Base-by-base conservation (phyloP, 2,797 vertebrate genomes). In the Alectoris magna region DNA sequence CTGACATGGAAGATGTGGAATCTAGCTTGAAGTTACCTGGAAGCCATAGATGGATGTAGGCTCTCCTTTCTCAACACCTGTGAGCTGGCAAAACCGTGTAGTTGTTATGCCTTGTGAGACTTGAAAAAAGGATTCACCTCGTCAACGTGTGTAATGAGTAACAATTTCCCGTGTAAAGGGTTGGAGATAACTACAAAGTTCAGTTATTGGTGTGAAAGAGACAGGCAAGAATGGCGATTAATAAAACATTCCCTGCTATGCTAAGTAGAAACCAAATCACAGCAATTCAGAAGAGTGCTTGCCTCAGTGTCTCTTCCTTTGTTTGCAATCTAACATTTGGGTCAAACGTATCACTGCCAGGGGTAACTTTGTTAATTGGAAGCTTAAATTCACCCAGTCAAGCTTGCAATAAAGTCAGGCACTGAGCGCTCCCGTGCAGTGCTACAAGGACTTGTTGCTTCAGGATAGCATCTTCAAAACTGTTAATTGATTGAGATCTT, bases 1-100 rank as follows among this genome's bases (percentile, higher is more conserved):
- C 44, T 80, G 59, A 66, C 63, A 29, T 0, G 1, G 34, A 73
- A 74, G 31, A 3, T 0, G 0, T 16, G 22, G 18, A 41, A 53
- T 16, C 27, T 26, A 41, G 43, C 27, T 82, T 41, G 56, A 53
- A 76, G 21, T 2, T 36, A 59, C 39, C n/a, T 66, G 43, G 83
- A 91, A 75, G 69, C 24, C 66, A 71, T 38, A 44, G 14, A 9
- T 14, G 36, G 46, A 27, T 55, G 9, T 1, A 0, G 46, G 14
- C 16, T 84, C 86, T 63, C n/a, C 34, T 49, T 46, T 53, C 67
- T 75, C 39, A 71, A 8, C 51, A 59, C 17, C 64, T 76, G 43
- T 39, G 56, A 91, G 48, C 18, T 46, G 60, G 13, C 13, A 79
- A 71, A 79, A 14, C 8, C 48, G 7, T 0, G 0, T 13, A 43